A percentile compares a stretch with the other conserved stretches of the same genome.
These are phyloP conservation scores for Vidua macroura DNA, from an alignment of 2,113 vertebrate species.

Conservation along the genomic window DNA sequence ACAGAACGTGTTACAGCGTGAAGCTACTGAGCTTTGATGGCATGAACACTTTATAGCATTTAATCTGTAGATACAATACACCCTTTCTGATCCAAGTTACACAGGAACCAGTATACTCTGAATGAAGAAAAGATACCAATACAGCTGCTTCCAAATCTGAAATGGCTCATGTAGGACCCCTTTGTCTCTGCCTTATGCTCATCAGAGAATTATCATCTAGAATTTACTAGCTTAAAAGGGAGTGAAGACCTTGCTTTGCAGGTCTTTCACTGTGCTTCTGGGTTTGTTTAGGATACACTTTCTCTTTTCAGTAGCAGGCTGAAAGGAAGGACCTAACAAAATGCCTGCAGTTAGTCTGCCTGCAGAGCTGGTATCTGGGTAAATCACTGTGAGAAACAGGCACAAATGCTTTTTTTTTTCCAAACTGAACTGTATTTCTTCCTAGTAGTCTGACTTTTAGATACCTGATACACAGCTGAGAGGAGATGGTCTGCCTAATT, in stretches of 20 bases:
- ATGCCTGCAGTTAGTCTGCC: not conserved
- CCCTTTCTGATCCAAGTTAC: not conserved
- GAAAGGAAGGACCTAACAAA: not conserved
- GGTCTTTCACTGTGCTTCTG: not conserved
- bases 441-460: not conserved
- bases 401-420: not conserved
- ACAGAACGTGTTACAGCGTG: accelerated
- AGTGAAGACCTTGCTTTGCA: not conserved
- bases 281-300: not conserved
- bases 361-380: not conserved
- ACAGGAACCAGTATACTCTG: not conserved
- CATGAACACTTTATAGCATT: not conserved
- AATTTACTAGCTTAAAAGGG: not conserved
- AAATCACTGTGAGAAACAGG: not conserved
- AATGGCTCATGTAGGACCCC: not conserved
- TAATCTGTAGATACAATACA: not conserved
- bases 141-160: not conserved
- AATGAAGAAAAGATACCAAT: not conserved
- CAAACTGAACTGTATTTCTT: not conserved
- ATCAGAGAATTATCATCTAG: not conserved
- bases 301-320: not conserved
- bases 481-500: not conserved
- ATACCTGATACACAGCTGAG: not conserved
- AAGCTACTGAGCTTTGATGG: not conserved
- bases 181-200: not conserved